Base-by-base conservation (phyloP, 2,797 vertebrate genomes). In the Sarcophilus harrisii region DNA sequence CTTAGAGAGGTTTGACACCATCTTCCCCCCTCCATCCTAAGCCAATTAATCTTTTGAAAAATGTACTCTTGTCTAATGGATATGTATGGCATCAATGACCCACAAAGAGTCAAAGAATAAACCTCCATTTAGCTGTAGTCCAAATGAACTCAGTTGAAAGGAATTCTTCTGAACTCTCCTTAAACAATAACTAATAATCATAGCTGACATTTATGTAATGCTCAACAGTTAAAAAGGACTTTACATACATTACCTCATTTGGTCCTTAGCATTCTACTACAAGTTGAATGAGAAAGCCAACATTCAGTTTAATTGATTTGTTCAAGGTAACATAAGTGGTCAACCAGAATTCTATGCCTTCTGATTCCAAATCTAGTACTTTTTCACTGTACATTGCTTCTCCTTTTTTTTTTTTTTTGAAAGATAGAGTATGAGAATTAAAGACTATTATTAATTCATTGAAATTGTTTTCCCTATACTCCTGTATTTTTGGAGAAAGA, bases 131-230 rank as follows among this genome's bases (percentile, higher is more conserved):
- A 87, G 73, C 73, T 87, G 38, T 45, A 49, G 21, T 87, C 73
- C 73, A 87, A 87, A 49, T 87, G 73, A 87, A 87, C 73, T 87
- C 73, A 87, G 73, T 87, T 87, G 38, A 87, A 87, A 87, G 73
- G 73, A 87, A 87, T 87, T 87, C 73, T 87, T 87, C 38, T 87
- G 73, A 87, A 87, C 38, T 87, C 73, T 87, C 38, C 21, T 87
- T 87, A 87, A 49, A 87, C 73, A 87, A 87, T 87, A 49, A 21
- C 73, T 49, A 87, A 87, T 87, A 87, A 87, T 87, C 73, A 45
- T 87, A 87, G 73, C 38, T 87, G 73, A 87, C 38, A 24, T 49
- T 87, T 87, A 87, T 87, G 24, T 87, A 4, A 38, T 87, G 21
- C 21, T 87, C 73, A 87, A 27, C 38, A 87, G 24, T 87, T 87